Base-by-base conservation (phyloP, 1,140 invertebrate genomes). In the Drosophila ogumai region DNA sequence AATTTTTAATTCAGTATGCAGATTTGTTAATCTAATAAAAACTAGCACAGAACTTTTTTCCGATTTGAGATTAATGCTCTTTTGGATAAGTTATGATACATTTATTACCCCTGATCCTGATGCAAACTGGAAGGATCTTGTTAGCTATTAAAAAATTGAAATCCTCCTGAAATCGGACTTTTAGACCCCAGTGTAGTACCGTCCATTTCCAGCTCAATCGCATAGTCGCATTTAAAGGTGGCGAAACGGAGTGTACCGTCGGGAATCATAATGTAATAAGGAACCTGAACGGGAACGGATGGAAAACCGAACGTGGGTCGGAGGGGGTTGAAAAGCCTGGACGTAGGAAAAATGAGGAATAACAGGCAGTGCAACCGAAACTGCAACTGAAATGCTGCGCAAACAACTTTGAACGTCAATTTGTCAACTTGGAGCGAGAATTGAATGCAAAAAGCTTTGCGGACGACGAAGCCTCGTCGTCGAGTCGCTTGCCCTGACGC, bases 371-470 rank as follows among this genome's bases (percentile, higher is more conserved):
- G 65, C 71, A 85, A 85, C 86, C 71, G 67, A 85, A 90, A 90
- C 73, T 88, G 85, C 79, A 75, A 85, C 85, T 85, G 81, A 88
- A 88, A 90, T 81, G 85, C 85, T 90, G 85, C 86, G 85, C 85
- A 88, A 88, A 88, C 85, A 88, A 88, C 85, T 90, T 90, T 90
- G 86, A 79, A 90, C 86, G 86, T 90, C 85, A 90, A 90, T 90
- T 90, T 90, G 85, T 90, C 85, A 90, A 90, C 85, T 85, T 73
- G 71, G 63, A 85, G 82, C 78, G 86, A 90, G 88, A 90, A 90
- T 90, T 90, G 86, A 90, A 90, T 90, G 86, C 78, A 79, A 73
- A 90, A 90, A 85, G 68, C 77, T 90, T 74, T 88, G 79, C 82
- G 65, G 74, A 72, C 59, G 50, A 54, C 32, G 50, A 15, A 28